A percentile compares a stretch with the other conserved stretches of the same genome.
Conservation (phyloP, 1,140 invertebrate genomes). For the Scaptomyza montana region DNA sequence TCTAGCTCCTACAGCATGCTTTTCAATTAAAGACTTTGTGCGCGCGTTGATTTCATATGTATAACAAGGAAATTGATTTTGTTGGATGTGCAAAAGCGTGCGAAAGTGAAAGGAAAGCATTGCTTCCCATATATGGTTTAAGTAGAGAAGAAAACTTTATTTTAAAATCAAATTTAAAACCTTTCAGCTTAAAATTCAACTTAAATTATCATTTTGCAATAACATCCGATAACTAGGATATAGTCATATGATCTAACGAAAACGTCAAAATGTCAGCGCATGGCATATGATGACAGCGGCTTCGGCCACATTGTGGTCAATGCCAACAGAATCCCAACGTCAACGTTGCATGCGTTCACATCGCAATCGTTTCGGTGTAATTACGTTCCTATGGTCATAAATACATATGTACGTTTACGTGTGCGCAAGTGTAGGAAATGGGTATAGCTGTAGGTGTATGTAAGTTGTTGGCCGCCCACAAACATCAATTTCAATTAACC, state of each 20-base stretch:
- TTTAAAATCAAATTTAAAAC: neutral
- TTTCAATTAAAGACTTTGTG: slow-evolving; percentile 48
- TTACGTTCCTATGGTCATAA: slow-evolving; percentile 39
- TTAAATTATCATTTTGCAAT: slow-evolving; percentile 7
- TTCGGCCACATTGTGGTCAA: slow-evolving; percentile 26
- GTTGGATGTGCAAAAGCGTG: slow-evolving; percentile 24
- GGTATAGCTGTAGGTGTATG: slow-evolving; percentile 2
- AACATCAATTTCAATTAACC: slow-evolving; percentile 82
- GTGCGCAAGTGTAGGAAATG: neutral
- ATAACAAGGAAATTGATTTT: slow-evolving; percentile 59
- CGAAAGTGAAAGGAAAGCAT: neutral
- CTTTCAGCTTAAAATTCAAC: neutral
- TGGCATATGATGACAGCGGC: slow-evolving; percentile 32
- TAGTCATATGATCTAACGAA: neutral
- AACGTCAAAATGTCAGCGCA: slow-evolving; percentile 11
- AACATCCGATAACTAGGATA: neutral
- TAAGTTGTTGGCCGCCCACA: slow-evolving; percentile 59
- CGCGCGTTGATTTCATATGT: slow-evolving; percentile 46
- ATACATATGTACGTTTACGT: neutral
- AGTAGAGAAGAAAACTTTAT: too few relatives aligned
- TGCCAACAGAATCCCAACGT: slow-evolving; percentile 5
- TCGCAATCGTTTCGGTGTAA: slow-evolving; percentile 28
- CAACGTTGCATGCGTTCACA: slow-evolving; percentile 13
- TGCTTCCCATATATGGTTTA: neutral
- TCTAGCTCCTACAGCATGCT: neutral